Percentiles rank a stretch among this genome's conserved stretches.
Conservation (phyloP, 1,140 invertebrate genomes). For the Caerostris extrusa region DNA sequence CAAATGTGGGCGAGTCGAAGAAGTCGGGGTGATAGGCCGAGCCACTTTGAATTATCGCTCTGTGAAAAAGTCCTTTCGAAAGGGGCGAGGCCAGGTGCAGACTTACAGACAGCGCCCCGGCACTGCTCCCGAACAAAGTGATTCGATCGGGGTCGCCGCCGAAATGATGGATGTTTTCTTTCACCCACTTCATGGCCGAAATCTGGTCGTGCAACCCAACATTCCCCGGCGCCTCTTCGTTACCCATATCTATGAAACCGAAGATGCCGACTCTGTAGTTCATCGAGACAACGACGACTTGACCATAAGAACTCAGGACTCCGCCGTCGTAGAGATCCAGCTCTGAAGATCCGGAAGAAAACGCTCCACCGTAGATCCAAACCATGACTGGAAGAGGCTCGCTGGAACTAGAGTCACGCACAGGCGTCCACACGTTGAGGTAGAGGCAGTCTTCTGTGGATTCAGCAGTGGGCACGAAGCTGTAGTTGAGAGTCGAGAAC, state of each 20-base stretch:
- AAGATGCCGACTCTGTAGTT: constrained; percentile 80
- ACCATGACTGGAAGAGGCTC: constrained; percentile 78
- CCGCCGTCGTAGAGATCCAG: constrained; percentile 84
- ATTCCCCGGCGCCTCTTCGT: constrained; percentile 78
- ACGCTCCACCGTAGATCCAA: constrained; percentile 80
- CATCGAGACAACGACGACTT: constrained; percentile 81
- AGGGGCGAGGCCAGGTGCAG: constrained; percentile 81
- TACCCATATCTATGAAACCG: constrained; percentile 80
- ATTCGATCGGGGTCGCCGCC: constrained; percentile 81
- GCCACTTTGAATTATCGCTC: constrained; percentile 81
- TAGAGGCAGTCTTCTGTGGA: constrained; percentile 82
- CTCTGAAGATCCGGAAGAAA: constrained; percentile 57
- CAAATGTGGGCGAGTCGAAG: neutral
- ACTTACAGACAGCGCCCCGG: constrained; percentile 80
- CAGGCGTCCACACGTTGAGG: constrained; percentile 81
- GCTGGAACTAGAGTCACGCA: neutral
- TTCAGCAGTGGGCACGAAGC: constrained; percentile 48
- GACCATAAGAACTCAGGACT: constrained; percentile 80
- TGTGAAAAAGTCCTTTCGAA: constrained; percentile 76
- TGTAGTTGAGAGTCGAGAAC: constrained; percentile 31
- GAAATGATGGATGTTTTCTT: constrained; percentile 81
- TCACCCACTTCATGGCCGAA: constrained; percentile 81
- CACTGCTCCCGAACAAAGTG: constrained; percentile 83
- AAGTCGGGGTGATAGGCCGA: neutral
- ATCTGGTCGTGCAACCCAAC: constrained; percentile 82